Percentiles rank a stretch among this genome's conserved stretches.
phyloP scores from a whole-genome alignment of 2,888 invertebrate genomes.

The Nomada goodeniana region DNA sequence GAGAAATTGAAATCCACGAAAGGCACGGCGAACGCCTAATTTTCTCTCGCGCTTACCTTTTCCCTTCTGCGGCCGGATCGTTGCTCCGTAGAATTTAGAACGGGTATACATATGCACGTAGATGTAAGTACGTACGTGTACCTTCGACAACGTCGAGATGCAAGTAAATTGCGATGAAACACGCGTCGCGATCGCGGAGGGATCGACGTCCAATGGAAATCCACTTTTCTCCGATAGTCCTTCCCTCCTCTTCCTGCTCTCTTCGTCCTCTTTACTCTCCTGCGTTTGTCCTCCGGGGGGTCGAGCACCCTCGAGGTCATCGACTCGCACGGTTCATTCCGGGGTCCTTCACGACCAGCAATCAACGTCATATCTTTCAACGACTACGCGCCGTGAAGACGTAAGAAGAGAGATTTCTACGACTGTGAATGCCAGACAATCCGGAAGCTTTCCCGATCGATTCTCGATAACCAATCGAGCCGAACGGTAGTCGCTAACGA shows the following conservation, averaged over 20 bases:
- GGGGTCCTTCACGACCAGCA: constrained; percentile 70
- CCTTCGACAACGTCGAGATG: not conserved
- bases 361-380: constrained; percentile 77
- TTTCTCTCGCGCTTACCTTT: not conserved
- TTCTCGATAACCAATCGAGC: constrained; percentile 68
- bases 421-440: constrained; percentile 57
- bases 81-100: constrained; percentile 1
- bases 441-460: constrained; percentile 65
- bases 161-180: constrained; percentile 20
- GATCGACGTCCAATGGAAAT: constrained; percentile 57
- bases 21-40: no score
- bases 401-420: constrained; percentile 69
- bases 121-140: no score
- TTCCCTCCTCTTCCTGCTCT: constrained; percentile 14
- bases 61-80: no score
- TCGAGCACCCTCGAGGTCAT: constrained; percentile 63
- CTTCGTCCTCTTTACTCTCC: constrained; percentile 6
- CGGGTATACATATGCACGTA: no score
- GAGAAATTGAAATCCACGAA: not conserved
- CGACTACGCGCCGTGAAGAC: constrained; percentile 56
- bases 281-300: constrained; percentile 37
- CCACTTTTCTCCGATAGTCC: constrained; percentile 32
- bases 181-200: constrained; percentile 16
- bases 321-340: constrained; percentile 67
- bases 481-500: constrained; percentile 64